Base-by-base conservation (phyloP, 1,140 invertebrate species). In the Drosophila nebulosa region DNA sequence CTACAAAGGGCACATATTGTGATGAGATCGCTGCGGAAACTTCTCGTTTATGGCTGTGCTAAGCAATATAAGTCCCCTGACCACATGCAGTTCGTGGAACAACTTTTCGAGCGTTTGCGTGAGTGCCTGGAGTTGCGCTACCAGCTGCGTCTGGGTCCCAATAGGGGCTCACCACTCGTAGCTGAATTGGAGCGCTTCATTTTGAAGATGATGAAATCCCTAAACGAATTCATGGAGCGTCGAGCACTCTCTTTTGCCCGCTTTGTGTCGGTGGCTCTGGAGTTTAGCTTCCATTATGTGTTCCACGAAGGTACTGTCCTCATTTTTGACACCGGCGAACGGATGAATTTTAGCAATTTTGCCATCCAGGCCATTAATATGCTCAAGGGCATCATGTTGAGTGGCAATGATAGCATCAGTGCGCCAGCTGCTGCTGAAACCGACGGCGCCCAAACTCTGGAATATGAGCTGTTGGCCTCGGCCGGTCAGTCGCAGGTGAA, bases 201-300 rank as follows among this genome's bases (percentile, higher is more conserved):
- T 55, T 94, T 96, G 66, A 95, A 95, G 78, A 92, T 96, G 67
- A 95, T 94, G 14, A 97, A 98, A 93, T 94, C 97, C 21, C 93
- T 96, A 12, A 79, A 96, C 39, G 94, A 95, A 30, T 93, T 97
- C 39, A 90, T 97, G 64, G 95, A 97, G 65, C 92, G 92, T 2
- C 96, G 97, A 90, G 95, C 97, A 0, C 93, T 95, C 69, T 95
- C 95, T 3, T 98, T 95, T 90, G 93, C 97, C 21, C 94, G 95
- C 62, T 95, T 97, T 27, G 95, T 98, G 57, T 93, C 94, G 42
- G 93, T 94, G 7, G 94, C 96, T 0, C 90, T 99, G 60, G 95
- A 98, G 84, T 96, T 98, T 83, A 94, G 96, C 21, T 93, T 96
- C 51, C 96, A 94, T 90, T 97, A 97, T 92, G 96, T 96, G 73